These are phyloP conservation scores for Penaeus indicus DNA, from an alignment of 1,140 invertebrate species.

Conservation along the genomic window DNA sequence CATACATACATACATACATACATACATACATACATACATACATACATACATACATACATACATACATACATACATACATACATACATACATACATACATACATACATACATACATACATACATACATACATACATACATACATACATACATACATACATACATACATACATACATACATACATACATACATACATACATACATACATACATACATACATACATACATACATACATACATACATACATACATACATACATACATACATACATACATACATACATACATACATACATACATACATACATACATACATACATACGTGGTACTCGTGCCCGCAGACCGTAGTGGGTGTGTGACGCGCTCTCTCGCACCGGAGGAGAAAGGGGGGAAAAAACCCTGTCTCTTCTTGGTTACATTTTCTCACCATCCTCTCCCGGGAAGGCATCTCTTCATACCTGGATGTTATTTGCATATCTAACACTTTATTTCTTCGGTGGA, in stretches of 20 bases:
- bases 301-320: slow-evolving; percentile 35
- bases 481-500: not conserved
- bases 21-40: slow-evolving; percentile 35
- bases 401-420: not conserved
- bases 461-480: not conserved
- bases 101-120: slow-evolving; percentile 2
- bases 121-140: slow-evolving; percentile 31
- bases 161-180: slow-evolving; percentile 6
- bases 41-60: slow-evolving; percentile 16
- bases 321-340: too few species aligned
- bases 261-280: slow-evolving; percentile 19
- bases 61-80: slow-evolving; percentile 24
- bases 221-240: slow-evolving; percentile 13
- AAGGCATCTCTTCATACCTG: too few species aligned
- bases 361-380: too few species aligned
- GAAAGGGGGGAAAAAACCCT: not conserved
- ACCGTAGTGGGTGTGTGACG: too few species aligned
- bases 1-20: slow-evolving; percentile 15
- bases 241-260: slow-evolving; percentile 35
- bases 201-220: slow-evolving; percentile 20
- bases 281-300: slow-evolving; percentile 15
- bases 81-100: slow-evolving; percentile 34
- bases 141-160: slow-evolving; percentile 29
- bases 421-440: too few species aligned
- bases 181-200: slow-evolving; percentile 33